phyloP scores from a whole-genome alignment of 2,888 invertebrate genomes.

The Caenorhabditis japonica region DNA sequence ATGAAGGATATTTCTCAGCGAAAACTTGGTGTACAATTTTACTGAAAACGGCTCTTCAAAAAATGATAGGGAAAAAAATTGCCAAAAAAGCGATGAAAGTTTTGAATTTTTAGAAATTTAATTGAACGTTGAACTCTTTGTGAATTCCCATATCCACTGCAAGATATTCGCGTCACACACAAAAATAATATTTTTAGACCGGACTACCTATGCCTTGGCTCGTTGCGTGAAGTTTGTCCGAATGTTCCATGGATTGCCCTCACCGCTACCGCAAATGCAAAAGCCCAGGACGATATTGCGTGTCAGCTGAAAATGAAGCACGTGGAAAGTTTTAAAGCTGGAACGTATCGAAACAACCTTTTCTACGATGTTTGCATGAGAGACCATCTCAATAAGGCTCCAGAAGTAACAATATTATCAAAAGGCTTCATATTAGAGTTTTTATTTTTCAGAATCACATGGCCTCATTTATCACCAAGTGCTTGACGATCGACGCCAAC shows the following conservation, averaged over 20 bases:
- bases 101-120: no score
- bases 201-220: conserved; percentile 91
- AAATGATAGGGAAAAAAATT: no score
- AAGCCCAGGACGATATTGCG: conserved; percentile 87
- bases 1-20: no score
- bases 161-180: no score
- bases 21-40: no score
- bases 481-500: conserved; percentile 36
- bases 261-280: conserved; percentile 91
- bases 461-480: conserved; percentile 78
- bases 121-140: no score
- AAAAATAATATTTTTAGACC: conserved; percentile 81
- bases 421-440: no score
- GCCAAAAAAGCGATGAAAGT: no score
- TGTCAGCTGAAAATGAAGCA: conserved; percentile 83
- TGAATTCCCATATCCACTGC: no score
- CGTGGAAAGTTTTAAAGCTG: conserved; percentile 81
- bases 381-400: conserved; percentile 82
- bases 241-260: conserved; percentile 82
- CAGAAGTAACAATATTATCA: no score
- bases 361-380: conserved; percentile 94
- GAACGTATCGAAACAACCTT: conserved; percentile 91
- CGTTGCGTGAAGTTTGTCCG: conserved; percentile 82
- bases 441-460: conserved; percentile 80
- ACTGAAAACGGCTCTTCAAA: no score